These are phyloP conservation scores for Rousettus leschenaultii DNA, from an alignment of 2,113 vertebrate genomes.

Conservation along the genomic window DNA sequence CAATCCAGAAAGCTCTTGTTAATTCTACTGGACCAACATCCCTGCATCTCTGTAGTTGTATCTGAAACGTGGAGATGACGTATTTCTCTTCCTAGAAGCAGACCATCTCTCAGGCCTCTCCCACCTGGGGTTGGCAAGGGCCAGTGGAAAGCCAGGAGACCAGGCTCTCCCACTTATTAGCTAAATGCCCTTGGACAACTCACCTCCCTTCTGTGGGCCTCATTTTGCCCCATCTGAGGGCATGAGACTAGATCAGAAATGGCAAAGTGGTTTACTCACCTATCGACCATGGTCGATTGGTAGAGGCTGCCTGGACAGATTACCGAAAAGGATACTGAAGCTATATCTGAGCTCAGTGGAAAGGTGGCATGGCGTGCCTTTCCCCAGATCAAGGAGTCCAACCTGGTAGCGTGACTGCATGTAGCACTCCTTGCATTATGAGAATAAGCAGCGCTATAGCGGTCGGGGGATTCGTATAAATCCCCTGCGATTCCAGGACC, in stretches of 20 bases:
- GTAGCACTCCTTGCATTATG: fast-evolving
- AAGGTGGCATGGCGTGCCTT: neutral
- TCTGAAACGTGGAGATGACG: neutral
- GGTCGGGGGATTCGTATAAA: neutral
- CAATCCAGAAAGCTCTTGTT: neutral
- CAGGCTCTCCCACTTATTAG: neutral
- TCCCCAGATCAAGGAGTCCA: neutral
- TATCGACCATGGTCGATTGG: fast-evolving
- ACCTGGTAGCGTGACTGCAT: fast-evolving
- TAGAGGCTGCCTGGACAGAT: neutral
- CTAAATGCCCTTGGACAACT: neutral
- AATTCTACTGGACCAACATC: neutral
- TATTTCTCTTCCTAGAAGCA: neutral
- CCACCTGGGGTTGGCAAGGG: neutral
- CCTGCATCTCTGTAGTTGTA: fast-evolving
- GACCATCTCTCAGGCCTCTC: neutral
- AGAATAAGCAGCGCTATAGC: neutral
- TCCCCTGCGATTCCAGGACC: neutral
- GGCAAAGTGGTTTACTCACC: neutral
- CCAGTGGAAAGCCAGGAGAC: neutral
- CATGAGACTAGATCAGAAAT: neutral
- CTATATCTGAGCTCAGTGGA: neutral
- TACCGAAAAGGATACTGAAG: neutral
- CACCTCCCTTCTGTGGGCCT: neutral
- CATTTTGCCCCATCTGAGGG: neutral